Base-by-base conservation (phyloP, 2,888 invertebrate genomes). In the Chrysotoxum bicinctum region DNA sequence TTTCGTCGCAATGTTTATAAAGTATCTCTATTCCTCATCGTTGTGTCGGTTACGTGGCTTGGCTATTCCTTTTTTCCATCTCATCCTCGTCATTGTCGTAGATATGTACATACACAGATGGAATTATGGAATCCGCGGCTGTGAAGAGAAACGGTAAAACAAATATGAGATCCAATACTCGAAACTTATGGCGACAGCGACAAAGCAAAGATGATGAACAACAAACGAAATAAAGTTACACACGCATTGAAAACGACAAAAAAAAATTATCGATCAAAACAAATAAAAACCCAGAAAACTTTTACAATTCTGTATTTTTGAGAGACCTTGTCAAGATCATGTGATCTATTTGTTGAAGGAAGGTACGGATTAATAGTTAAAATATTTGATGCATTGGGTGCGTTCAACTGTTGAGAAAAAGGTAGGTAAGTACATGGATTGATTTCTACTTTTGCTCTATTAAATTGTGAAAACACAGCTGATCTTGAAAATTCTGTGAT, bases 31-130 rank as follows among this genome's bases (percentile, higher is more conserved):
- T 75, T 70, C 70, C 73, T 70, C 82, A 19, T 45, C 45, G 26
- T 26, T 50, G 43, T 73, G 75, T 69, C 14, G 4, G 40, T 40
- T 81, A 79, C 76, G 81, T 81, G 76, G 76, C 80, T 73, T 73
- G 76, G 76, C 80, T 73, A 69, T 58, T 23, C 76, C 64, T 48
- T 62, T 45, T 45, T 52, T 40, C 26, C 64, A 21, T 66, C 48
- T 50, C 70, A 43, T 40, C 56, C 64, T 76, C 30, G 30, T 21
- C 8, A 16, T 48, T 19, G 30, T 76, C n/a, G 14, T 14, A 26
- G 26, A 26, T 26, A 26, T 2, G 7, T 26, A 26, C 4, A 2
- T 4, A 14, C 19, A 0, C 12, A 32, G 16, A 16, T 66, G 48
- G 19, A 58, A 21, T 37, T 21, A 56, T 56, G 56, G n/a, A 48